These are phyloP conservation scores for Neodiprion fabricii DNA, from an alignment of 1,140 invertebrate species.

Conservation along the genomic window DNA sequence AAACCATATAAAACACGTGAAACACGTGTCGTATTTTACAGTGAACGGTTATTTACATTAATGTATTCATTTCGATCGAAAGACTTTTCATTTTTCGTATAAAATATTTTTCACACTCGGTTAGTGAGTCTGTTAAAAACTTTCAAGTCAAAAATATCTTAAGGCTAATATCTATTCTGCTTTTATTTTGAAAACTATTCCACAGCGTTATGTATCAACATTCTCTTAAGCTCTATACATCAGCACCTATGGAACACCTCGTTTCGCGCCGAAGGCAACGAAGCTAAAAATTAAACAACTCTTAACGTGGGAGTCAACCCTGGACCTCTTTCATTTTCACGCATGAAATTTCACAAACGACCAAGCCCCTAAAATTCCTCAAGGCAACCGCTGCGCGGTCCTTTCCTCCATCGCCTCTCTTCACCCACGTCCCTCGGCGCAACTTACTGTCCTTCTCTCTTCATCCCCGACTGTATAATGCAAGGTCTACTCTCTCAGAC, in stretches of 20 bases:
- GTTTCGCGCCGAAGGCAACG: background rate
- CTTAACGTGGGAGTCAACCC: background rate
- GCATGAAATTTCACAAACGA: conserved; percentile 1
- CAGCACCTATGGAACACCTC: background rate
- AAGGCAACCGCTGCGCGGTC: background rate
- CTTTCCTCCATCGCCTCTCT: background rate
- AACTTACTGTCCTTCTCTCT: background rate
- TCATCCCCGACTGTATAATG: background rate
- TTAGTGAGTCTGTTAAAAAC: background rate
- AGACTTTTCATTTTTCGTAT: background rate
- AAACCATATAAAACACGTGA: too few species aligned
- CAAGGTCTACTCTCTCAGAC: background rate
- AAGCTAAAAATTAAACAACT: conserved; percentile 2
- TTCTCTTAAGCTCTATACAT: too few species aligned
- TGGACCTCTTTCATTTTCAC: background rate
- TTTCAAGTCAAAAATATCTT: background rate
- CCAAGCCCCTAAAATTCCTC: background rate
- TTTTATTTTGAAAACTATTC: too few species aligned
- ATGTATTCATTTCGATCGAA: background rate
- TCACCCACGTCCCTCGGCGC: background rate
- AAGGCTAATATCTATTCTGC: background rate
- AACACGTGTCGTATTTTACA: too few species aligned
- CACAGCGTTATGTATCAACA: too few species aligned
- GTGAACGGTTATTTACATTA: background rate
- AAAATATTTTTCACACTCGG: background rate